These are phyloP conservation scores for Patiria pectinifera DNA, from an alignment of 53 echinoderm and acorn worm genomes.

Conservation along the genomic window DNA sequence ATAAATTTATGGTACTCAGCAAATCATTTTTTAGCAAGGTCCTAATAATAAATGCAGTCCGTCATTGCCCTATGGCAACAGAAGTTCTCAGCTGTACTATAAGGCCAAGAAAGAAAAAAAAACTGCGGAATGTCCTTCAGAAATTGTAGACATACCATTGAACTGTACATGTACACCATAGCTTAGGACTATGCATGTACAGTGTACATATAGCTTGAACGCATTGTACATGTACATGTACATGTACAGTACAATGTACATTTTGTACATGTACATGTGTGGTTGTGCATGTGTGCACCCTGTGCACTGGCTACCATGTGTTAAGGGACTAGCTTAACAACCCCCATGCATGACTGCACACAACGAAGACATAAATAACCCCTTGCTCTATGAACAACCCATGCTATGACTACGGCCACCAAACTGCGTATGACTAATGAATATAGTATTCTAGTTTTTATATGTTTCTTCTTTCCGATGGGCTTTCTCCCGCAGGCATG, in stretches of 20 bases:
- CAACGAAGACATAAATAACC: too few species aligned
- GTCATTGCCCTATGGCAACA: background rate
- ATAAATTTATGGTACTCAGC: background rate
- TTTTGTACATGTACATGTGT: too few species aligned
- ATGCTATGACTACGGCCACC: too few species aligned
- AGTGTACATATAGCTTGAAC: background rate
- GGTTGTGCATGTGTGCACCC: too few species aligned
- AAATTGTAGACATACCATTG: background rate
- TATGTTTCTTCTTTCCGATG: too few species aligned
- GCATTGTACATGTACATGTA: too few species aligned
- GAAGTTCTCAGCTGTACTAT: background rate
- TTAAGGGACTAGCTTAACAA: background rate
- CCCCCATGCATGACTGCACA: background rate
- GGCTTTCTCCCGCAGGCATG: too few species aligned
- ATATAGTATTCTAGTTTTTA: too few species aligned
- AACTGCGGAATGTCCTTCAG: background rate
- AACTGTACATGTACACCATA: background rate
- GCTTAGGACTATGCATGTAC: background rate
- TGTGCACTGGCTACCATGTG: background rate
- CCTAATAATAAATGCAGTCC: background rate
- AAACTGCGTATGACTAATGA: too few species aligned
- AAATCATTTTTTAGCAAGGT: background rate
- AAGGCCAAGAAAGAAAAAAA: background rate
- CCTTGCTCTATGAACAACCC: too few species aligned
- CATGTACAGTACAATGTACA: too few species aligned